Percentiles rank a stretch among this genome's conserved stretches.
Evolutionary conservation across 2,888 invertebrate species (phyloP).

Genomic region (Cephus nigrinus): DNA sequence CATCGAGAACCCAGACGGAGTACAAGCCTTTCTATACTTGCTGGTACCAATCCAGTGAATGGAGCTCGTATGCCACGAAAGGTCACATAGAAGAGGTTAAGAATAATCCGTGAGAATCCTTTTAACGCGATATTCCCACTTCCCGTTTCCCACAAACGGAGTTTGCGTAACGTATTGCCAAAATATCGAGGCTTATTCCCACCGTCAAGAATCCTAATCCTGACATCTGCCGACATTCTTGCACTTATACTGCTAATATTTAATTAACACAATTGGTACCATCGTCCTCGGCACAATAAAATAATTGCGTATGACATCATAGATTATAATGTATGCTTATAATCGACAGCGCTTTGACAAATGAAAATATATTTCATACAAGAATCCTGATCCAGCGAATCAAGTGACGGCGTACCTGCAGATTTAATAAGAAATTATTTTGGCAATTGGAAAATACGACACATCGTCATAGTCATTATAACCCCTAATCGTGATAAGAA

Average conservation of each 20-base stretch:
- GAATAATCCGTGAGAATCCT: not conserved
- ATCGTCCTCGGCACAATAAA: no score
- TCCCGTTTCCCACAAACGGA: not conserved
- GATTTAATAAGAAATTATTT: not conserved
- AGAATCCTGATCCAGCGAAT: not conserved
- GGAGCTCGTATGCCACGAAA: conserved; percentile 58
- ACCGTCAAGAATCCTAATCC: not conserved
- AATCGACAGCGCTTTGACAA: not conserved
- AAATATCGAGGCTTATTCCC: not conserved
- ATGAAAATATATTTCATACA: not conserved
- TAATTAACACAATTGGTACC: not conserved
- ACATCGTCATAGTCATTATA: not conserved
- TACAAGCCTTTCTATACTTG: conserved; percentile 11
- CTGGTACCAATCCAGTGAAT: conserved; percentile 33
- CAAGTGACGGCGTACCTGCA: not conserved
- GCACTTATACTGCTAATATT: not conserved
- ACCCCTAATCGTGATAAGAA: not conserved
- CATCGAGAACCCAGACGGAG: conserved; percentile 21
- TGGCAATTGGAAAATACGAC: not conserved
- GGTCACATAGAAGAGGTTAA: conserved; percentile 50
- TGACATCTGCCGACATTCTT: not conserved
- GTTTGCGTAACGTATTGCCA: not conserved
- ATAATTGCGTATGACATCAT: not conserved
- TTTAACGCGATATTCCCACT: not conserved
- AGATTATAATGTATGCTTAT: not conserved